Evolutionary conservation across 2,797 vertebrate genomes (phyloP).

Genomic region (Meriones psammophilus): DNA sequence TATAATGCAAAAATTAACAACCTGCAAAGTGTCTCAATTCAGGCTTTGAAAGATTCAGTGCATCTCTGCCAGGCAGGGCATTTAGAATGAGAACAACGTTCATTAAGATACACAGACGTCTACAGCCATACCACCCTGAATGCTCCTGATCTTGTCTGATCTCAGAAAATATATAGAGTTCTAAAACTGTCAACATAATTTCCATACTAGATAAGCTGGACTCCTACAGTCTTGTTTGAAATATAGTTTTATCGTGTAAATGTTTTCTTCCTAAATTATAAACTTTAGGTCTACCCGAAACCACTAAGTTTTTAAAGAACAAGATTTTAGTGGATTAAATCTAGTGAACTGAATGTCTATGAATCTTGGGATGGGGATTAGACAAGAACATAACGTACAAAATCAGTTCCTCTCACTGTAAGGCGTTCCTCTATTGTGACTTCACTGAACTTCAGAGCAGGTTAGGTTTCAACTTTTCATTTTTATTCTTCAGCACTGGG

Average conservation of each 20-base stretch:
- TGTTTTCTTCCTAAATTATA: neutral
- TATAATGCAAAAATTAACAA: slow-evolving; percentile 25
- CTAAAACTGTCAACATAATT: slow-evolving; percentile 31
- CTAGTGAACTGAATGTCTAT: neutral
- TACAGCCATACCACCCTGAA: too few relatives aligned
- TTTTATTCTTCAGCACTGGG: neutral
- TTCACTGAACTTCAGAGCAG: neutral
- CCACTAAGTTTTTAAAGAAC: slow-evolving; percentile 44
- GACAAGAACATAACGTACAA: neutral
- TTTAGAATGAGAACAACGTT: neutral
- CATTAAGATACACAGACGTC: neutral
- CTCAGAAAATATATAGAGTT: neutral
- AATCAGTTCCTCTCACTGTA: neutral
- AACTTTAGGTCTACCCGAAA: slow-evolving; percentile 26
- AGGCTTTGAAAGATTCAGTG: neutral
- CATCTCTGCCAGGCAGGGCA: neutral
- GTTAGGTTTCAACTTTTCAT: neutral
- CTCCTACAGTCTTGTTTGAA: neutral
- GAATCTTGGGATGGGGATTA: neutral
- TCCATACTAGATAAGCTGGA: slow-evolving; percentile 23
- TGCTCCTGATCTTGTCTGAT: too few relatives aligned
- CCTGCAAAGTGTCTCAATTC: neutral
- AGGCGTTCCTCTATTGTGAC: neutral
- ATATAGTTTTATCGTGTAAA: slow-evolving; percentile 41
- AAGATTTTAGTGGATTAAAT: neutral